Evolutionary conservation across 1,140 invertebrate species (phyloP).

Genomic region (Pantala flavescens): DNA sequence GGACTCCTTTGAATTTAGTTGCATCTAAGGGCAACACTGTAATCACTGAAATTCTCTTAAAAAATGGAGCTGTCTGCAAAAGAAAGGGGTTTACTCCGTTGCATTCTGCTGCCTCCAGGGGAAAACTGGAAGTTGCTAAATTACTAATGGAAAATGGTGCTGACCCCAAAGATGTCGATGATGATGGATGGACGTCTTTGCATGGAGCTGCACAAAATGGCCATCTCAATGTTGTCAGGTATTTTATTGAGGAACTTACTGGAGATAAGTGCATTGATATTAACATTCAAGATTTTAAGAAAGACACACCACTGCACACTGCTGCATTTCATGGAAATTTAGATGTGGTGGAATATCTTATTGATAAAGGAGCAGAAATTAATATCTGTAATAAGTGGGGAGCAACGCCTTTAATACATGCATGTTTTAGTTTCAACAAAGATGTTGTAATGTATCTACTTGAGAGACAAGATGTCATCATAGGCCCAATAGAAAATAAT

Average conservation of each 20-base stretch:
- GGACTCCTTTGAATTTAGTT: background rate
- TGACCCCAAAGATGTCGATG: background rate
- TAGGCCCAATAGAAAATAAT: no score
- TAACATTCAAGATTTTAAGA: background rate
- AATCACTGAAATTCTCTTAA: background rate
- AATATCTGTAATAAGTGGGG: background rate
- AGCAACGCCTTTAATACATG: background rate
- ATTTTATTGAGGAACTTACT: background rate
- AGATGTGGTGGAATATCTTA: background rate
- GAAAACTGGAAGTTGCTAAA: background rate
- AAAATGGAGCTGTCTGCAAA: background rate
- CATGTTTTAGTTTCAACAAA: no score
- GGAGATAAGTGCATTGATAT: background rate
- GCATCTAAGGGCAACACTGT: background rate
- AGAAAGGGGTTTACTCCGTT: background rate
- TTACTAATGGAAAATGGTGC: background rate
- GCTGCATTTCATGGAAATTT: background rate
- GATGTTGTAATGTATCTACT: no score
- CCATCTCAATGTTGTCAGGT: background rate
- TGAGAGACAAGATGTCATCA: no score
- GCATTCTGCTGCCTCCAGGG: background rate
- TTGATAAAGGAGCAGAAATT: background rate
- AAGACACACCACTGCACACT: background rate
- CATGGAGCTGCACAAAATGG: background rate
- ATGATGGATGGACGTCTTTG: background rate